Conservation (phyloP, 2,797 vertebrate genomes). For the Phylloscopus collybita region DNA sequence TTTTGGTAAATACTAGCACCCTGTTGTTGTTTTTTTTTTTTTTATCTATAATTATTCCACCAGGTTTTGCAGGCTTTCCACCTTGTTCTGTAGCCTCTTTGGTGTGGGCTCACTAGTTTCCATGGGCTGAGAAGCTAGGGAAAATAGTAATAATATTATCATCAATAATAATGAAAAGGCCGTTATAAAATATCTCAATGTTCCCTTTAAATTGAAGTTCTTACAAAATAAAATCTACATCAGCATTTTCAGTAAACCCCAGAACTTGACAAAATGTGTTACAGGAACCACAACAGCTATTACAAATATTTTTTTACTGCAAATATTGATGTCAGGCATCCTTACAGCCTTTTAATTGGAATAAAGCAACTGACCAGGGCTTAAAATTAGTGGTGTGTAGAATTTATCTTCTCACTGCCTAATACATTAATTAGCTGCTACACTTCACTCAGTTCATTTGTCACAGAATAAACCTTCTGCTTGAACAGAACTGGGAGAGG, state of each 20-base stretch:
- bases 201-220: not conserved
- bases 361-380: not conserved
- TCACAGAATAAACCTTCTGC: not conserved
- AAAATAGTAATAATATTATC: conserved; percentile 6
- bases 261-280: not conserved
- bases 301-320: not conserved
- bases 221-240: not conserved
- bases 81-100: conserved; percentile 70
- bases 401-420: not conserved
- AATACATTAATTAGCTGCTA: not conserved
- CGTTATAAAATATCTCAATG: not conserved
- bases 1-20: conserved; percentile 31
- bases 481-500: not conserved
- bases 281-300: not conserved
- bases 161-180: not conserved
- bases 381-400: not conserved
- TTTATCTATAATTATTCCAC: conserved; percentile 73
- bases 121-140: conserved; percentile 58
- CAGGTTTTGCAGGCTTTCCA: conserved; percentile 69
- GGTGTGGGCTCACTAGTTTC: conserved; percentile 52
- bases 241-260: not conserved
- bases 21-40: too few relatives aligned
- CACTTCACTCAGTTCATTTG: not conserved
- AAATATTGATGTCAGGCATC: not conserved
- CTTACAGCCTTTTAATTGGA: not conserved